phyloP scores from a whole-genome alignment of 2,113 vertebrate species.

The Micronycteris hirsuta region DNA sequence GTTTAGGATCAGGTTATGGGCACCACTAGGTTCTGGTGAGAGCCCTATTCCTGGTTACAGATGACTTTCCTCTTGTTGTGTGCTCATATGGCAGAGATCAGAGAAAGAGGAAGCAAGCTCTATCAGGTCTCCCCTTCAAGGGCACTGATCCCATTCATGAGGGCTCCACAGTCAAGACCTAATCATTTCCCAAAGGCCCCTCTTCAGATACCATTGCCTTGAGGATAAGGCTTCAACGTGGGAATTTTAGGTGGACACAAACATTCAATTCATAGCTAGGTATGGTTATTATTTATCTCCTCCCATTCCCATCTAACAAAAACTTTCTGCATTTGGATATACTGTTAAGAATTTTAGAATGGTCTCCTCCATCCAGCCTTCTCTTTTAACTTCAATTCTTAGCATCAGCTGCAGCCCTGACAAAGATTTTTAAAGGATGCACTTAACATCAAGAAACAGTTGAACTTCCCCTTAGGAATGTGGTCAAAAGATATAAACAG shows the following conservation, averaged over 20 bases:
- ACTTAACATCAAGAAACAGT: background rate
- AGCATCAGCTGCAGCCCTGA: background rate
- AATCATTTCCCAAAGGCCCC: background rate
- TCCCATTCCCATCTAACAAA: background rate
- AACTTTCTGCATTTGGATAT: background rate
- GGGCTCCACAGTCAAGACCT: background rate
- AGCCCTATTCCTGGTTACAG: background rate
- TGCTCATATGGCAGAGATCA: background rate
- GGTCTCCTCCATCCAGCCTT: background rate
- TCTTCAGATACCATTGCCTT: background rate
- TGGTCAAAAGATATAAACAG: background rate
- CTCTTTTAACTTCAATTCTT: background rate
- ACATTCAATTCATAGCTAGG: background rate
- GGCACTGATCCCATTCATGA: background rate
- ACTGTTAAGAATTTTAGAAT: background rate
- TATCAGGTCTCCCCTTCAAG: background rate
- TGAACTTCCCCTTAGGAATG: constrained; percentile 21
- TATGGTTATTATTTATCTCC: background rate
- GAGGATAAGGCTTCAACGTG: background rate
- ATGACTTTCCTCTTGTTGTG: background rate
- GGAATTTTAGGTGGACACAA: background rate
- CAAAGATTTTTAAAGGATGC: constrained; percentile 12
- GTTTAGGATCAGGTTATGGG: background rate
- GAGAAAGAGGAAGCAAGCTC: background rate
- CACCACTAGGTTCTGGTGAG: background rate